A percentile compares a stretch with the other conserved stretches of the same genome.
Conservation (phyloP, 1,140 invertebrate species). For the Helicorthomorpha holstii region DNA sequence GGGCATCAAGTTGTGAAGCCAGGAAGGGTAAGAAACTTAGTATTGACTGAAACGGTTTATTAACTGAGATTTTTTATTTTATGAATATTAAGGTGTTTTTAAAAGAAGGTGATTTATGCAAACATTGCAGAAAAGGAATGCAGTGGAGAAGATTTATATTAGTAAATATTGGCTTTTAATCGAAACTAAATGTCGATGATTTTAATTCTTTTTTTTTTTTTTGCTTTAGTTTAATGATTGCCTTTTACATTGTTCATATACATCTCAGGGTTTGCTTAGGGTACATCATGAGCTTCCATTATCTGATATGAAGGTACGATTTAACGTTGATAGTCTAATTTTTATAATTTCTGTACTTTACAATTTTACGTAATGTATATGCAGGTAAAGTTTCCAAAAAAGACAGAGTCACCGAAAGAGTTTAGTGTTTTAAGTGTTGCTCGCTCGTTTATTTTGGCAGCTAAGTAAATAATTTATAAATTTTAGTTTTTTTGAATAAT, state of each 20-base stretch:
- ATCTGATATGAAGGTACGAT: constrained; percentile 40
- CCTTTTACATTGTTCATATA: constrained; percentile 39
- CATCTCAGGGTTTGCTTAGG: constrained; percentile 17
- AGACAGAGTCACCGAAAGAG: constrained; percentile 37
- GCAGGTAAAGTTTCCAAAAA: constrained; percentile 17
- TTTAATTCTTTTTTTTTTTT: constrained; percentile 9
- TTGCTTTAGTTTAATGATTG: constrained; percentile 48
- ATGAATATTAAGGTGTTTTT: constrained; percentile 30
- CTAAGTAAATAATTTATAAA: constrained; percentile 26
- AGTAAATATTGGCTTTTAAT: constrained; percentile 27
- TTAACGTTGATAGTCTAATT: constrained; percentile 14
- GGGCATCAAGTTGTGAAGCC: constrained; percentile 49
- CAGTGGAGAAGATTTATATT: constrained; percentile 52
- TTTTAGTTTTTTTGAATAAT: constrained; percentile 4
- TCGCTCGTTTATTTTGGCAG: constrained; percentile 47
- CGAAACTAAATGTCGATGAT: background rate
- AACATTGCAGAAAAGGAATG: constrained; percentile 44
- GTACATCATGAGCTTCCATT: constrained; percentile 37
- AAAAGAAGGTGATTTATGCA: constrained; percentile 48
- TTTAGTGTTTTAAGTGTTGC: constrained; percentile 41
- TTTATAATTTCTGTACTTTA: background rate
- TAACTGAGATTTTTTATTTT: constrained; percentile 9
- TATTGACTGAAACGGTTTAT: background rate
- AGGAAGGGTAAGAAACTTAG: constrained; percentile 26
- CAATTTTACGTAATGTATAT: background rate